Conservation (phyloP, 2,113 vertebrate species). For the Brevimyrus niger region DNA sequence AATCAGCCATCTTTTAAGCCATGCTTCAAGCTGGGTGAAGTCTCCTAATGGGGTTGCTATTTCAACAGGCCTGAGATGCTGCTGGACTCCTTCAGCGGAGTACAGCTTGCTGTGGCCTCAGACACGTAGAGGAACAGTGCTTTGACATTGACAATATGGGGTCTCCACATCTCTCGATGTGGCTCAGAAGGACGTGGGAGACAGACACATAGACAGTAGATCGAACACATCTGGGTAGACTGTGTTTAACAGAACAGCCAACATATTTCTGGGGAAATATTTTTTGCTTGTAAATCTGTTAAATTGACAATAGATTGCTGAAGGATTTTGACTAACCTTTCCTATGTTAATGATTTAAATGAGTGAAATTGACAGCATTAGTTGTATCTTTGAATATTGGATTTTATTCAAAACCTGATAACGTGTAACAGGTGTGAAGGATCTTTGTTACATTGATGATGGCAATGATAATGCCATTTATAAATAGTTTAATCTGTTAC, state of each 20-base stretch:
- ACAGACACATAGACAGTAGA: neutral
- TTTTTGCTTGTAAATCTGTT: constrained; percentile 30
- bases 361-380: neutral
- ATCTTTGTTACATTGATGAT: constrained; percentile 19
- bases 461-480: constrained; percentile 12
- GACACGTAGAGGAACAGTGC: neutral
- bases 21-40: neutral
- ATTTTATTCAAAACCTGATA: constrained; percentile 17
- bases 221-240: constrained; percentile 2
- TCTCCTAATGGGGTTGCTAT: neutral
- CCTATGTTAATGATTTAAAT: constrained; percentile 27
- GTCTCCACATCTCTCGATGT: neutral
- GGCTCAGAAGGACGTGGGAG: neutral
- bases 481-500: constrained; percentile 20
- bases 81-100: neutral
- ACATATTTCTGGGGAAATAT: constrained; percentile 19
- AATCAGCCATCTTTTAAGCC: constrained; percentile 1
- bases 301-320: constrained; percentile 25
- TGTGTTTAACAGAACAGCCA: constrained; percentile 17
- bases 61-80: neutral
- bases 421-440: constrained; percentile 14
- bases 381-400: constrained; percentile 29
- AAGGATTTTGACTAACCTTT: constrained; percentile 20
- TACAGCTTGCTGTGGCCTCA: neutral
- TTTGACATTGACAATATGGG: neutral